Conservation (phyloP, 2,797 vertebrate genomes). For the Notolabrus celidotus region DNA sequence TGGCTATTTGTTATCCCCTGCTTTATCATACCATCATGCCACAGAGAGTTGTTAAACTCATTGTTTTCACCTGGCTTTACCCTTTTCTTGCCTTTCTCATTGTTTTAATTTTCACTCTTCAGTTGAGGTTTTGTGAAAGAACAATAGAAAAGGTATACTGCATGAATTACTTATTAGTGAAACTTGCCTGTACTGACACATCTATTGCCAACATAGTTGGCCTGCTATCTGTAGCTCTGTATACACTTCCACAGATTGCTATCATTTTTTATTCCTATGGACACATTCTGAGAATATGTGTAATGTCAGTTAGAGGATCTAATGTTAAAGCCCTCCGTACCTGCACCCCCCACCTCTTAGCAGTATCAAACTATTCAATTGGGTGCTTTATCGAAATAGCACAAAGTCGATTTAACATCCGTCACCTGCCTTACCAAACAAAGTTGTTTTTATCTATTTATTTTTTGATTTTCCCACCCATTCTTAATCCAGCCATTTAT, state of each 20-base stretch:
- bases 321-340: constrained; percentile 68
- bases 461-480: constrained; percentile 64
- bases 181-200: constrained; percentile 60
- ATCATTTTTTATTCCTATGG: constrained; percentile 66
- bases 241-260: constrained; percentile 43
- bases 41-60: constrained; percentile 46
- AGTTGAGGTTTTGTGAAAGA: constrained; percentile 50
- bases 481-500: constrained; percentile 66
- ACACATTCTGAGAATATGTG: constrained; percentile 68
- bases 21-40: constrained; percentile 67
- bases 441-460: constrained; percentile 67
- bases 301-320: constrained; percentile 35
- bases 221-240: constrained; percentile 27
- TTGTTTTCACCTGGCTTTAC: constrained; percentile 63
- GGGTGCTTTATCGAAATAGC: constrained; percentile 70
- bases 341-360: constrained; percentile 62
- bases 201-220: constrained; percentile 48
- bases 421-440: constrained; percentile 29
- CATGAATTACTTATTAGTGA: constrained; percentile 56
- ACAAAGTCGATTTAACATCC: constrained; percentile 53
- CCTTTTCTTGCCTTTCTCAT: constrained; percentile 54
- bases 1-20: constrained; percentile 70
- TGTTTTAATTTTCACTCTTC: constrained; percentile 44
- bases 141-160: constrained; percentile 66
- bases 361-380: constrained; percentile 52